A percentile compares a stretch with the other conserved stretches of the same genome.
These are phyloP conservation scores for Hydra vulgaris DNA, from an alignment of 30 jellyfish, hydroid and myxozoan genomes.

Conservation along the genomic window DNA sequence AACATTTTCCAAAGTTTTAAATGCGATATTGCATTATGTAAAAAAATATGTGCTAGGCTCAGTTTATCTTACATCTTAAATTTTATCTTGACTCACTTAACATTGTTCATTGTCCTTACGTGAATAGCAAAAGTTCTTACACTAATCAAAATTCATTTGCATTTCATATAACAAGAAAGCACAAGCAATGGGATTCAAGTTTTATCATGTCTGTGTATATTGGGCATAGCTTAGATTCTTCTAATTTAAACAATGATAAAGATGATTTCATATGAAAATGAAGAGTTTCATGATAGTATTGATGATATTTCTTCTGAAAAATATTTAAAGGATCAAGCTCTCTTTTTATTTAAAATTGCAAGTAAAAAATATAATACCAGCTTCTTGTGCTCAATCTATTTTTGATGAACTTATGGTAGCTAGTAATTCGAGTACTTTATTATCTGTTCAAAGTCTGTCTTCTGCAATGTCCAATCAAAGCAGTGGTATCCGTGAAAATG, in stretches of 20 bases:
- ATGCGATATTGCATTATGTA: neutral
- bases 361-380: neutral
- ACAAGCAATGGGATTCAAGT: neutral
- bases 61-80: neutral
- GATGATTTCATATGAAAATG: neutral
- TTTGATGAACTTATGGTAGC: neutral
- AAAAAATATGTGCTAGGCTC: neutral
- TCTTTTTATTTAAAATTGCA: neutral
- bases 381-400: neutral
- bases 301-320: neutral
- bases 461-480: neutral
- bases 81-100: neutral
- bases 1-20: neutral
- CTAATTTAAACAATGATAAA: neutral
- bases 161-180: neutral
- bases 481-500: neutral
- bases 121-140: neutral
- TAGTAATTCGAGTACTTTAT: neutral
- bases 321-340: neutral
- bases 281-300: neutral
- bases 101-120: neutral
- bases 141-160: neutral
- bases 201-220: neutral
- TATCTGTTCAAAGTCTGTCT: neutral
- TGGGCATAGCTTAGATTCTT: neutral